Conservation (phyloP, 2,113 vertebrate species). For the Trematocara unimaculatum region DNA sequence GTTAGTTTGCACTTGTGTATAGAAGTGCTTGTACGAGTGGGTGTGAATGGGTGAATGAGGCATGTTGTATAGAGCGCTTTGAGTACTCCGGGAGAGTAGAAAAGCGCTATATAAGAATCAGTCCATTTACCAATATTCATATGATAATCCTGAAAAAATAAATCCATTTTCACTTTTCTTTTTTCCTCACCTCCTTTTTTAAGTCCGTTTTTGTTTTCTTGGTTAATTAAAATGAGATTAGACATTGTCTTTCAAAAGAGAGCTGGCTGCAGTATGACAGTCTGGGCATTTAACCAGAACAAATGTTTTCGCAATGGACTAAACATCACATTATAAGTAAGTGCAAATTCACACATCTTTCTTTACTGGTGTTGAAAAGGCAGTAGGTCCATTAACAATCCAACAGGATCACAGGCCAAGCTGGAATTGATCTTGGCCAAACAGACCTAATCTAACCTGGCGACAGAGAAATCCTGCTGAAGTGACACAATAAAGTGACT, state of each 20-base stretch:
- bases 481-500: conserved; percentile 4
- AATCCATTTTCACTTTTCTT: neutral
- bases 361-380: neutral
- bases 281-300: neutral
- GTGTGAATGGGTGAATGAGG: too few relatives aligned
- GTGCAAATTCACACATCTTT: neutral
- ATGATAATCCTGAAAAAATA: neutral
- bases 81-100: too few relatives aligned
- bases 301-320: neutral
- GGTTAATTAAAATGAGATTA: neutral
- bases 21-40: too few relatives aligned
- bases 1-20: too few relatives aligned
- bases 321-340: neutral
- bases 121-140: neutral
- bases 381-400: conserved; percentile 24
- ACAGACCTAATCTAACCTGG: conserved; percentile 29
- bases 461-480: neutral
- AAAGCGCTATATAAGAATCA: too few relatives aligned
- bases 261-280: neutral
- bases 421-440: conserved; percentile 35
- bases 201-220: neutral
- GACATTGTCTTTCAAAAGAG: neutral
- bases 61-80: too few relatives aligned
- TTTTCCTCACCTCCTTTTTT: neutral
- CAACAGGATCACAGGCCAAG: conserved; percentile 12